A percentile compares a stretch with the other conserved stretches of the same genome.
Evolutionary conservation across 2,888 invertebrate species (phyloP).

Genomic region (Harpalus rubripes): DNA sequence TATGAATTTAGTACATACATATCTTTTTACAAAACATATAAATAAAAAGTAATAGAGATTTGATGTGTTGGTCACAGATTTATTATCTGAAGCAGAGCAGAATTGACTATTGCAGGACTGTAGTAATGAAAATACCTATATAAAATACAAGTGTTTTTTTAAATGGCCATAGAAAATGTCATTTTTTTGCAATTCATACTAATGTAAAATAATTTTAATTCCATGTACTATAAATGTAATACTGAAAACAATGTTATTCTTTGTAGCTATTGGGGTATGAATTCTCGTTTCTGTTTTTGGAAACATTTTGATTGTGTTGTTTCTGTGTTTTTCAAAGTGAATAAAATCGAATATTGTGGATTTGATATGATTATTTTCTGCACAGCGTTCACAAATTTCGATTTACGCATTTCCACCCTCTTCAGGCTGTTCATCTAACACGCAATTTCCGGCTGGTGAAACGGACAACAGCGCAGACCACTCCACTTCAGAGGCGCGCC

Average conservation of each 20-base stretch:
- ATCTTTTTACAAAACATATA: too few relatives aligned
- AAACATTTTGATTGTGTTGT: neutral
- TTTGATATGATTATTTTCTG: neutral
- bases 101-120: too few relatives aligned
- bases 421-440: constrained; percentile 38
- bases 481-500: constrained; percentile 2
- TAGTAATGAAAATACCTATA: too few relatives aligned
- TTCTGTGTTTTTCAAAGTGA: neutral
- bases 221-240: too few relatives aligned
- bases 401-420: neutral
- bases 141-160: too few relatives aligned
- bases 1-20: too few relatives aligned
- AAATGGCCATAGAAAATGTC: too few relatives aligned
- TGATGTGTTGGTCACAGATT: too few relatives aligned
- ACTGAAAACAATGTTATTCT: neutral
- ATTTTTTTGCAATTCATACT: too few relatives aligned
- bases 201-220: too few relatives aligned
- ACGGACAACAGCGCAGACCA: constrained; percentile 12
- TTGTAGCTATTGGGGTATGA: neutral
- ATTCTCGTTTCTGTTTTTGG: neutral
- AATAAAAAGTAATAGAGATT: too few relatives aligned
- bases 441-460: constrained; percentile 39
- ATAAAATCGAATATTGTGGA: neutral
- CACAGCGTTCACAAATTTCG: constrained; percentile 17
- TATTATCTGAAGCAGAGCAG: too few relatives aligned